Percentiles rank a stretch among this genome's conserved stretches.
phyloP scores from a whole-genome alignment of 1,140 invertebrate species.

The Anastrepha ludens region DNA sequence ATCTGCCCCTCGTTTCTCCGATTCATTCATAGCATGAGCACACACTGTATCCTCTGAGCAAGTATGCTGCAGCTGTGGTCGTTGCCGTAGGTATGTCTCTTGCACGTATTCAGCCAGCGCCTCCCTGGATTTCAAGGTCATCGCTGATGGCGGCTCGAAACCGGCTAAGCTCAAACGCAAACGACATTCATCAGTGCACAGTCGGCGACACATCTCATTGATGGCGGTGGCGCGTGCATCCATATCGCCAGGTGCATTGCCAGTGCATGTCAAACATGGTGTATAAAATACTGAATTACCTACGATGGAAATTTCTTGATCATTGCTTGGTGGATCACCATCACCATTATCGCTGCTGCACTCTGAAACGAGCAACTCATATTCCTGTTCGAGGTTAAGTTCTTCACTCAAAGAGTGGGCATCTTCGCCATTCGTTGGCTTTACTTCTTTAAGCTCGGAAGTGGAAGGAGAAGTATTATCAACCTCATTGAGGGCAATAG shows the following conservation, averaged over 20 bases:
- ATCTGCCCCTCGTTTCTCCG: background rate
- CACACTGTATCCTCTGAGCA: background rate
- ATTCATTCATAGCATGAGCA: background rate
- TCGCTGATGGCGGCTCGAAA: constrained; percentile 46
- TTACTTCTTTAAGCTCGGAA: background rate
- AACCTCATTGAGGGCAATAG: background rate
- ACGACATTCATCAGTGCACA: constrained; percentile 67
- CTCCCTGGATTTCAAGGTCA: background rate
- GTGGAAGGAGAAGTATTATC: background rate
- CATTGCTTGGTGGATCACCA: constrained; percentile 14
- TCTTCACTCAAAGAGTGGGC: constrained; percentile 36
- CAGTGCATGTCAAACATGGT: constrained; percentile 66
- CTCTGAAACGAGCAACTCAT: constrained; percentile 57
- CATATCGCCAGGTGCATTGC: constrained; percentile 58
- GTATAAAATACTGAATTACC: constrained; percentile 55
- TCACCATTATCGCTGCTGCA: constrained; percentile 57
- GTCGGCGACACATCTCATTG: constrained; percentile 68
- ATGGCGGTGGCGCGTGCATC: constrained; percentile 58
- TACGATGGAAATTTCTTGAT: constrained; percentile 55
- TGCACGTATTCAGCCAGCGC: constrained; percentile 51
- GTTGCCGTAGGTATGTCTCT: constrained; percentile 29
- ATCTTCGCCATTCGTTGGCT: background rate
- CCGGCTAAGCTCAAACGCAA: constrained; percentile 63
- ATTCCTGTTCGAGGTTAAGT: constrained; percentile 51
- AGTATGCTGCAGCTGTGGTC: constrained; percentile 16